Evolutionary conservation across 2,113 vertebrate species (phyloP).

Genomic region (Typhlomys cinereus): DNA sequence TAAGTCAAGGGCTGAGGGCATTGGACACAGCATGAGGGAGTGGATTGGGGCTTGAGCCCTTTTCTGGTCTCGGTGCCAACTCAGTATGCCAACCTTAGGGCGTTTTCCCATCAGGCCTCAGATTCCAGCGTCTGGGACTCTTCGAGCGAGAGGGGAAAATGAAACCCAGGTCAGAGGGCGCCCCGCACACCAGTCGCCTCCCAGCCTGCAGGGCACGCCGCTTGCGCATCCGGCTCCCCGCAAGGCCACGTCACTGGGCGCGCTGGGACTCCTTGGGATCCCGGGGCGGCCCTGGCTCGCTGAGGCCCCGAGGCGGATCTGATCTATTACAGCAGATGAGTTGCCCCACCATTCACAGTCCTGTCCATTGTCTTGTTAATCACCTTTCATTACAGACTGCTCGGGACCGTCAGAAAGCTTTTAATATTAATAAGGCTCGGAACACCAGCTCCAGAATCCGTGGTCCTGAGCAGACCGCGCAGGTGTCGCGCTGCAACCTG

Average conservation of each 20-base stretch:
- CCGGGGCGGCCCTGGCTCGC: constrained; percentile 19
- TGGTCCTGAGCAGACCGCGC: constrained; percentile 45
- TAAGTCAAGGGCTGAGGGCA: constrained; percentile 38
- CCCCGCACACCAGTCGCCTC: background rate
- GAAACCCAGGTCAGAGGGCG: background rate
- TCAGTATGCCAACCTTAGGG: background rate
- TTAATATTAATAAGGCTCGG: constrained; percentile 87
- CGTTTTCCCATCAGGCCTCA: background rate
- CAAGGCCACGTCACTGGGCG: background rate
- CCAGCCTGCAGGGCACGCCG: background rate
- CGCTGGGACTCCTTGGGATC: background rate
- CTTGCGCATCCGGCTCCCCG: background rate
- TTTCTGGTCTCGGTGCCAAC: constrained; percentile 12
- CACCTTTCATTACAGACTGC: constrained; percentile 79
- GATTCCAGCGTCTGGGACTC: background rate
- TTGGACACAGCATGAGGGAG: background rate
- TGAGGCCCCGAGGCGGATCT: constrained; percentile 78
- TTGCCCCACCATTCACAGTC: constrained; percentile 84
- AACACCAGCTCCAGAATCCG: background rate
- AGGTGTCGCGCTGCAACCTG: constrained; percentile 82
- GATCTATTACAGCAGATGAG: constrained; percentile 85
- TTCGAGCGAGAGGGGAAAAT: background rate
- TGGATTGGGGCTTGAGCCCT: background rate
- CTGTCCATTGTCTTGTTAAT: constrained; percentile 90
- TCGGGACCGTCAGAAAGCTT: constrained; percentile 83